A percentile compares a stretch with the other conserved stretches of the same genome.
Conservation (phyloP, 2,113 vertebrate genomes). For the Agelaius tricolor region DNA sequence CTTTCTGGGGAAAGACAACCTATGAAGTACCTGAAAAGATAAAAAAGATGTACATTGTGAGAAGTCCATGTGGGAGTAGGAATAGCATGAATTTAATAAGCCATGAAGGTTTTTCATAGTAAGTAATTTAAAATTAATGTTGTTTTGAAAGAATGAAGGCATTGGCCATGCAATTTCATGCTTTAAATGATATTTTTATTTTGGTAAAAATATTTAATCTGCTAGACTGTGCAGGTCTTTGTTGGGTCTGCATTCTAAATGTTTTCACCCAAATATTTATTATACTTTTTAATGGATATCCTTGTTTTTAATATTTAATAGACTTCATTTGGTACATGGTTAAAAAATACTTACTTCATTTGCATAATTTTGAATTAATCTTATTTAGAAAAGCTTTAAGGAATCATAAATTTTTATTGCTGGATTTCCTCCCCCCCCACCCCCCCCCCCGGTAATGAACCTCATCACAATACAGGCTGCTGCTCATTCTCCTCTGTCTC, state of each 20-base stretch:
- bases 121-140: not conserved
- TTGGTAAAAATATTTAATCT: not conserved
- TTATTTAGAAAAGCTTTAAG: constrained; percentile 44
- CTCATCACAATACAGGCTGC: constrained; percentile 67
- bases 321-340: not conserved
- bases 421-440: not conserved
- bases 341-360: constrained; percentile 18
- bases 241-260: not conserved
- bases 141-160: not conserved
- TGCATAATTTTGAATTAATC: constrained; percentile 42
- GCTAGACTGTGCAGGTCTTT: not conserved
- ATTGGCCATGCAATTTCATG: not conserved
- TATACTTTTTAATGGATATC: not conserved
- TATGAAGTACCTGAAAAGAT: not conserved
- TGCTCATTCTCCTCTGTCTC: constrained; percentile 68
- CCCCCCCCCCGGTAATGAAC: not conserved
- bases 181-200: not conserved
- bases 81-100: not conserved
- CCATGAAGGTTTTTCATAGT: constrained; percentile 11
- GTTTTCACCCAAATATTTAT: not conserved
- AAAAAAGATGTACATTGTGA: not conserved
- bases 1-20: not conserved
- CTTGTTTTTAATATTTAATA: not conserved
- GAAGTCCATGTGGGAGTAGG: not conserved
- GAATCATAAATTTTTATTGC: constrained; percentile 64